Evolutionary conservation across 2,888 invertebrate species (phyloP).

Genomic region (Drosophila dives): DNA sequence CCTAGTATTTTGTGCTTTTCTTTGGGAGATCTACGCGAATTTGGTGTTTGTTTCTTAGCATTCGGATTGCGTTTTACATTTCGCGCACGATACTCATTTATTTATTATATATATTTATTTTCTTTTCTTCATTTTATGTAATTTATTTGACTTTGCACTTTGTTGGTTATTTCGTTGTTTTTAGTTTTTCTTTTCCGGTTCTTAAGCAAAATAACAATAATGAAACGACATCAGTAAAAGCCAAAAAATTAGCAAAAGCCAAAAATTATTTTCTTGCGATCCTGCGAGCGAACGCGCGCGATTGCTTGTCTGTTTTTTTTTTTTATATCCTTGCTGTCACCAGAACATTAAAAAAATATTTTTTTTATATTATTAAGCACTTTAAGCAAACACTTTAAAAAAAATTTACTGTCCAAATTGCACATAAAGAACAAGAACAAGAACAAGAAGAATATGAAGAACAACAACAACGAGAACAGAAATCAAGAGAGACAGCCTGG

Average conservation of each 20-base stretch:
- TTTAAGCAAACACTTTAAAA: slow-evolving; percentile 58
- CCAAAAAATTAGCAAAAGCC: slow-evolving; percentile 4
- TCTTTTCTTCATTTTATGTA: neutral
- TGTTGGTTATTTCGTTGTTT: neutral
- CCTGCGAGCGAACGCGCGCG: slow-evolving; percentile 32
- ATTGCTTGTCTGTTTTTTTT: neutral
- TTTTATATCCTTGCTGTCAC: slow-evolving; percentile 35
- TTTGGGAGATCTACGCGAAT: slow-evolving; percentile 12
- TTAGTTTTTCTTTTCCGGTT: slow-evolving; percentile 9
- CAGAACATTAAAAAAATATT: slow-evolving; percentile 32
- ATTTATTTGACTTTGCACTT: slow-evolving; percentile 14
- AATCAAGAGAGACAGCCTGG: slow-evolving; percentile 34
- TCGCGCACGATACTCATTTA: slow-evolving; percentile 32
- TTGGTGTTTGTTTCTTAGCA: neutral
- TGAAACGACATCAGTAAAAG: slow-evolving; percentile 1
- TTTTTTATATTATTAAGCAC: slow-evolving; percentile 32
- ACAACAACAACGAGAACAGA: slow-evolving; percentile 26
- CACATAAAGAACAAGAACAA: slow-evolving; percentile 40
- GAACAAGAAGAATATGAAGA: slow-evolving; percentile 1
- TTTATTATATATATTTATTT: neutral
- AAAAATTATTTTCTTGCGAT: slow-evolving; percentile 30
- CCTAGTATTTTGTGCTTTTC: slow-evolving; percentile 9
- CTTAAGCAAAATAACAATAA: neutral
- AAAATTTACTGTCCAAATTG: slow-evolving; percentile 41
- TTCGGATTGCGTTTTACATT: slow-evolving; percentile 16